Percentiles rank a stretch among this genome's conserved stretches.
phyloP scores from a whole-genome alignment of 92 coral and sea anemone genomes.

The Bergia sp. region DNA sequence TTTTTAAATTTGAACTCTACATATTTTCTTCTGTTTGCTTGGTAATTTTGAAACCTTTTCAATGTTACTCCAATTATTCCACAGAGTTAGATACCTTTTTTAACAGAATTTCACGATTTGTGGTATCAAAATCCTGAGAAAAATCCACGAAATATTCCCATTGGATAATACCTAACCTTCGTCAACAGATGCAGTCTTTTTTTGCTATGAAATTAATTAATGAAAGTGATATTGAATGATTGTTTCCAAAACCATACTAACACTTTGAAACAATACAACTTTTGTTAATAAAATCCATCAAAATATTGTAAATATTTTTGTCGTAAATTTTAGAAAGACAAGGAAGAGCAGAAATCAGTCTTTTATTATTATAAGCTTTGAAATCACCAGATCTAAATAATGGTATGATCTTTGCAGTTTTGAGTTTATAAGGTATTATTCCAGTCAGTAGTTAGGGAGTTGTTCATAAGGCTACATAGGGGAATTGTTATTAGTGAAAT shows the following conservation, averaged over 20 bases:
- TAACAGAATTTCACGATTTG: too few relatives aligned
- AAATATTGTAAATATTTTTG: slow-evolving; percentile 12
- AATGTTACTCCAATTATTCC: not conserved
- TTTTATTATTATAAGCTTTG: slow-evolving; percentile 37
- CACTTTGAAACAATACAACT: not conserved
- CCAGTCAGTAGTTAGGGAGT: slow-evolving; percentile 46
- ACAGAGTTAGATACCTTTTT: not conserved
- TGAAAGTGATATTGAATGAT: too few relatives aligned
- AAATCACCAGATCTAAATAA: slow-evolving; percentile 42
- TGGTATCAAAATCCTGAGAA: too few relatives aligned
- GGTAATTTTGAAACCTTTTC: not conserved
- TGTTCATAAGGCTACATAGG: slow-evolving; percentile 17
- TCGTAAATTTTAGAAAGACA: slow-evolving; percentile 48
- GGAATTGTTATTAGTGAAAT: slow-evolving; percentile 12
- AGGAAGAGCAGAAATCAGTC: slow-evolving; percentile 50
- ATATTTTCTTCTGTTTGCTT: too few relatives aligned
- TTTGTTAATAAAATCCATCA: slow-evolving; percentile 8
- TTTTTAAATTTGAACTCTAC: not conserved
- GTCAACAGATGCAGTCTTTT: too few relatives aligned
- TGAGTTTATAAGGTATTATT: slow-evolving; percentile 50
- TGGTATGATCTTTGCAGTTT: slow-evolving; percentile 53
- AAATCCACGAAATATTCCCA: too few relatives aligned
- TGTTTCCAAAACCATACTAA: not conserved
- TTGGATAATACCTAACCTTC: too few relatives aligned
- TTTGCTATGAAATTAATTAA: too few relatives aligned